A percentile compares a stretch with the other conserved stretches of the same genome.
Conservation (phyloP, 2,888 invertebrate species). For the Trypoxylon attenuatum region DNA sequence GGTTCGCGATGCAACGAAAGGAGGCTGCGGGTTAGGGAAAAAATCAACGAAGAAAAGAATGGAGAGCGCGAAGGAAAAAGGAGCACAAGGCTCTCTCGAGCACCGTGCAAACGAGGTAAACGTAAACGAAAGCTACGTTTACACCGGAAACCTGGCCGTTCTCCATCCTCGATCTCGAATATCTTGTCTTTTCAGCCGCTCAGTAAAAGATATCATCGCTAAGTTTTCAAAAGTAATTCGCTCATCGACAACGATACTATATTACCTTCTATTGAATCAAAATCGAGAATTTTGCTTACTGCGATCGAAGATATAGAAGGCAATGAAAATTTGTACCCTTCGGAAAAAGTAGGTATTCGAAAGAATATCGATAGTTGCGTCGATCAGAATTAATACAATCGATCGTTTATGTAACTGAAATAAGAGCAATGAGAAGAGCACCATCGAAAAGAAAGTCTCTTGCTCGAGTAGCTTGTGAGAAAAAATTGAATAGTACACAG, state of each 20-base stretch:
- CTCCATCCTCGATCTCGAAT: background rate
- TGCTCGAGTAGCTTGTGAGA: too few species aligned
- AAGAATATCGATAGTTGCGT: too few species aligned
- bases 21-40: background rate
- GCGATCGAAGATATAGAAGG: too few species aligned
- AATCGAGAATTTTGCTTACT: too few species aligned
- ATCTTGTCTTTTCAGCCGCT: background rate
- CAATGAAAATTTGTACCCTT: too few species aligned
- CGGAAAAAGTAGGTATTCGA: too few species aligned
- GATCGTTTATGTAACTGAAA: background rate
- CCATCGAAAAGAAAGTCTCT: background rate
- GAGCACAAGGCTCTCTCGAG: conserved; percentile 32
- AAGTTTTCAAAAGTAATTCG: background rate
- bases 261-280: too few species aligned
- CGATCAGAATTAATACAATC: background rate
- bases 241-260: too few species aligned
- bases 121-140: background rate
- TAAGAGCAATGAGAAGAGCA: background rate
- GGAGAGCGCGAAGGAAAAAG: conserved; percentile 34
- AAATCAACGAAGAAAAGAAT: conserved; percentile 3
- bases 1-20: too few species aligned
- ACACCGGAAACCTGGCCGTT: background rate
- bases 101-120: conserved; percentile 31
- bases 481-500: too few species aligned
- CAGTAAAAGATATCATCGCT: too few species aligned